Evolutionary conservation across 2,888 invertebrate species (phyloP).

Genomic region (Bugulina stolonifera): DNA sequence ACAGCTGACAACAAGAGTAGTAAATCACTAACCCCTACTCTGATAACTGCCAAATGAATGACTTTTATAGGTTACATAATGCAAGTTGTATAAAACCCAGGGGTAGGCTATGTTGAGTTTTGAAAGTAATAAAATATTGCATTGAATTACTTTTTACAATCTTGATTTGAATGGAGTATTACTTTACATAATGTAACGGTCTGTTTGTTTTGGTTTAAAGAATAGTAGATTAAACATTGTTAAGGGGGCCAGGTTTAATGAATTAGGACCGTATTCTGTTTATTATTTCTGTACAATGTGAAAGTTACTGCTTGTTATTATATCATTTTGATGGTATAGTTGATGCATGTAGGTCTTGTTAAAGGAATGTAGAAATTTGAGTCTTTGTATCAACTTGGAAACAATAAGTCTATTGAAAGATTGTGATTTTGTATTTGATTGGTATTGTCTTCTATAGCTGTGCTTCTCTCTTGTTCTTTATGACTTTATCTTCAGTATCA

Average conservation of each 20-base stretch:
- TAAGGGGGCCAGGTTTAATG: neutral
- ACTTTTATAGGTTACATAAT: too few species aligned
- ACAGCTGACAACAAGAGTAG: too few species aligned
- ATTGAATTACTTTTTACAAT: too few species aligned
- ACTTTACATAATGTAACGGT: slow-evolving; percentile 2
- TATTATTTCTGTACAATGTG: neutral
- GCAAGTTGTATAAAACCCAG: too few species aligned
- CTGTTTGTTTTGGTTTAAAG: slow-evolving; percentile 23
- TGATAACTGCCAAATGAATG: too few species aligned
- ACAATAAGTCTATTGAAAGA: slow-evolving; percentile 9
- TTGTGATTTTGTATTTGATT: slow-evolving; percentile 23
- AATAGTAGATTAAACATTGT: neutral
- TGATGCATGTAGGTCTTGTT: neutral
- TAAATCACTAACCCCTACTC: too few species aligned
- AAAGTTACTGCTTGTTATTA: neutral
- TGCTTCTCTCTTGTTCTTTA: slow-evolving; percentile 6
- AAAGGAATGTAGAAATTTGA: slow-evolving; percentile 20
- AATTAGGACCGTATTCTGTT: neutral
- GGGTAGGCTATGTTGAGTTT: too few species aligned
- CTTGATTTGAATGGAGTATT: too few species aligned
- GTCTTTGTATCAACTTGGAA: slow-evolving; percentile 7
- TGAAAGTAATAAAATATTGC: too few species aligned
- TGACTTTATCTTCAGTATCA: neutral
- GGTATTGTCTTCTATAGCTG: neutral
- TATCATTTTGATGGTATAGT: too few species aligned